These are phyloP conservation scores for Saccopteryx leptura DNA, from an alignment of 2,113 vertebrate species.

Conservation along the genomic window DNA sequence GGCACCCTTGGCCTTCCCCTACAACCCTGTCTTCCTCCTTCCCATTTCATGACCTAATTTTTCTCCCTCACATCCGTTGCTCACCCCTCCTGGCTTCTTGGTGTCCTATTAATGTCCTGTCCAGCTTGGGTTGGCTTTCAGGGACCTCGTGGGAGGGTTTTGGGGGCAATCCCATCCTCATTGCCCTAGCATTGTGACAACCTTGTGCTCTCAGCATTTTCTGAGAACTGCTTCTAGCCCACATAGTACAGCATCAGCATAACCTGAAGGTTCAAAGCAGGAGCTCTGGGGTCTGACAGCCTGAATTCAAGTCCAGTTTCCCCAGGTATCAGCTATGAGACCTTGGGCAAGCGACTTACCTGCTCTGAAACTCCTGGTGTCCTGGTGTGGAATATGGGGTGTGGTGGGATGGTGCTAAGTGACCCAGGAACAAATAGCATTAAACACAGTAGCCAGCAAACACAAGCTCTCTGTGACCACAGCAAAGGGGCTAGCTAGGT, in stretches of 20 bases:
- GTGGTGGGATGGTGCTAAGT: neutral
- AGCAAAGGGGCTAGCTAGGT: fast-evolving
- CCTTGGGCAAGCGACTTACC: neutral
- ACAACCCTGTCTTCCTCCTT: neutral
- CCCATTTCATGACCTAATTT: slow-evolving; percentile 27
- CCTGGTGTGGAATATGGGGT: neutral
- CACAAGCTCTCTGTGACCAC: neutral
- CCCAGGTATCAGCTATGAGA: neutral
- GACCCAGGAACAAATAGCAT: neutral
- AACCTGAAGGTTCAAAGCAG: neutral
- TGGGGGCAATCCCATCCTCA: neutral
- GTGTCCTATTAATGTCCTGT: neutral
- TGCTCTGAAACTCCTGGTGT: neutral
- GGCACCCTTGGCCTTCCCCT: neutral
- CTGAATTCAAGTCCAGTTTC: neutral
- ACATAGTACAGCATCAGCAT: neutral
- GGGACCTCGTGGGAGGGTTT: neutral
- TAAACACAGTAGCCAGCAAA: neutral
- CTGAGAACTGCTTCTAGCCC: neutral
- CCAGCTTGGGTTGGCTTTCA: neutral
- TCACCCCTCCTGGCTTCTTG: neutral
- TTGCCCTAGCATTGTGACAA: neutral
- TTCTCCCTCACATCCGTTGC: neutral
- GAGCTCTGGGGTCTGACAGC: neutral
- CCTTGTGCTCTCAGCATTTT: neutral